Base-by-base conservation (phyloP, 2,888 invertebrate species). In the Drosophila affinis region DNA sequence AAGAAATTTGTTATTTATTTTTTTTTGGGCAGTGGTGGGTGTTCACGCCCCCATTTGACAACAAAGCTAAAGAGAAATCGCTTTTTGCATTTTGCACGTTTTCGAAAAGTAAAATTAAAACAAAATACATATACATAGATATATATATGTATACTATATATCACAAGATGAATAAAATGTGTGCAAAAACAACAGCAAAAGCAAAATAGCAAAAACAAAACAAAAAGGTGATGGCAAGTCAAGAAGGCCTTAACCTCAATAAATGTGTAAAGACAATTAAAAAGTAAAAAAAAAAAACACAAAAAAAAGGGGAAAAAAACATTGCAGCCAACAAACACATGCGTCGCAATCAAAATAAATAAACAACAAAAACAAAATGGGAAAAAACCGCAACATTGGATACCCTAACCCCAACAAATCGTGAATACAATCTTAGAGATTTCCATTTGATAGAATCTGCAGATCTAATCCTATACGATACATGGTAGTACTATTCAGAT, bases 201-300 rank as follows among this genome's bases (percentile, higher is more conserved):
- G 27, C 21, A 58, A 69, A 62, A 39, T 39, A 39, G 39, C 39
- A 7, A 39, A 39, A 39, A 21, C 21, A 21, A 14, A 7, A 14
- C n/a, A 39, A 39, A 39, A n/a, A 34, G 51, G 49, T 65, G 65
- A 62, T 63, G 72, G 69, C 72, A 70, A 82, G 73, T 71, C 73
- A 71, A 71, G 62, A 74, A 83, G 84, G 87, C 81, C 81, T 82
- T 82, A 83, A 82, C 81, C 81, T 74, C 83, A 82, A 83, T 82
- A 86, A 80, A 81, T 79, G 82, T 77, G 80, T 82, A 86, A 81
- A 78, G 72, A 82, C 80, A 81, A 85, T 82, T 73, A 77, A 68
- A 77, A 74, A 63, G 55, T 71, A 48, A 71, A 57, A 71, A 79
- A 78, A 75, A 39, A 39, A 3, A 6, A 10, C 24, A 17, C 24